A percentile compares a stretch with the other conserved stretches of the same genome.
These are phyloP conservation scores for Scrobipalpa costella DNA, from an alignment of 2,888 invertebrate species.

Conservation along the genomic window DNA sequence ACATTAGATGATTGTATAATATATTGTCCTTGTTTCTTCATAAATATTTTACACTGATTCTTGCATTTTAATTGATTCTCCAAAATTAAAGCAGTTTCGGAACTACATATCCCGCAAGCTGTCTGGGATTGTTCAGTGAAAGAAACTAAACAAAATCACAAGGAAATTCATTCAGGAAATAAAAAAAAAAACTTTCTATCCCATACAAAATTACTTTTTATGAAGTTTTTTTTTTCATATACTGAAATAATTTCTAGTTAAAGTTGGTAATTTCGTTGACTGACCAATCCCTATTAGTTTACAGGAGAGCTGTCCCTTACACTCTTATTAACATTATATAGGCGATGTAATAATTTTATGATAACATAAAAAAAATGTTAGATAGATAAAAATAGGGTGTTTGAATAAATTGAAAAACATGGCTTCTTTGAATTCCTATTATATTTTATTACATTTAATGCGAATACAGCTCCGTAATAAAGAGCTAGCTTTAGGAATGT, in stretches of 20 bases:
- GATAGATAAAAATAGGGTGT: background rate
- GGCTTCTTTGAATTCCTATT: background rate
- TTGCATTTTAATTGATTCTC: slow-evolving; percentile 42
- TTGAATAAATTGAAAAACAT: background rate
- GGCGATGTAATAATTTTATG: background rate
- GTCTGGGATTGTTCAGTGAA: too few species aligned
- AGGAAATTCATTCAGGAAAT: too few species aligned
- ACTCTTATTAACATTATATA: too few species aligned
- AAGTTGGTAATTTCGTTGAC: too few species aligned
- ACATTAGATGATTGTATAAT: slow-evolving; percentile 74
- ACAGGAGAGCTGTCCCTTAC: too few species aligned
- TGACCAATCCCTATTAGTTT: too few species aligned
- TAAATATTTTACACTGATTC: slow-evolving; percentile 75
- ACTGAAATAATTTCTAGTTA: too few species aligned
- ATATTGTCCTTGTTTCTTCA: slow-evolving; percentile 81
- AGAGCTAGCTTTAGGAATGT: slow-evolving; percentile 5
- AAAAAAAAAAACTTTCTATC: too few species aligned
- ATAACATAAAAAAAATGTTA: background rate
- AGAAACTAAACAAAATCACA: too few species aligned
- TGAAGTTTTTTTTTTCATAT: too few species aligned
- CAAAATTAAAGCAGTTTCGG: background rate
- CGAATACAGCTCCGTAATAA: background rate
- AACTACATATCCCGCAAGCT: too few species aligned
- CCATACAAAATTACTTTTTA: too few species aligned
- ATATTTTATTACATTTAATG: background rate